These are phyloP conservation scores for Podocnemis expansa DNA, from an alignment of 2,113 vertebrate genomes.

Conservation along the genomic window DNA sequence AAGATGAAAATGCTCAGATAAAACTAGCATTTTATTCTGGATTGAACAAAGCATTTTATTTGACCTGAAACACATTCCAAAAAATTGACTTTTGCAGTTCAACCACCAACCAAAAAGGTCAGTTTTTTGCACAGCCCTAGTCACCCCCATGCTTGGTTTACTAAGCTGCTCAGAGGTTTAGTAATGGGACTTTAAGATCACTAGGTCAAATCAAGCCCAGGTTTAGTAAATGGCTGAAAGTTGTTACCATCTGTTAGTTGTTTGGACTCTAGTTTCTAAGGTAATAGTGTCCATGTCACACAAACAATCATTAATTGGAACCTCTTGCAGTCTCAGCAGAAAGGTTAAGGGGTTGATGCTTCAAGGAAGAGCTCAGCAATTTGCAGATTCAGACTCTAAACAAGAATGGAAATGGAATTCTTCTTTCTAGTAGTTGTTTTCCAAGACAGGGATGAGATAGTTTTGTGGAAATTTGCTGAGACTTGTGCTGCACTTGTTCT, in stretches of 20 bases:
- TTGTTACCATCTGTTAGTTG: background rate
- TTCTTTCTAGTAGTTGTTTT: background rate
- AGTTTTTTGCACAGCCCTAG: background rate
- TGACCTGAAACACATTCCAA: background rate
- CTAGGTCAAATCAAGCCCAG: background rate
- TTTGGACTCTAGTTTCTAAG: background rate
- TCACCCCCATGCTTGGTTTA: background rate
- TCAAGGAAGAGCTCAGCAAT: background rate
- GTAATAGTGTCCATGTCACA: background rate
- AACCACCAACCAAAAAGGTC: background rate
- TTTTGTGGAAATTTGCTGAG: background rate
- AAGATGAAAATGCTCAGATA: background rate
- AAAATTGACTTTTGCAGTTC: background rate
- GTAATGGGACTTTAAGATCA: background rate
- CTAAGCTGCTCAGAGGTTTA: background rate
- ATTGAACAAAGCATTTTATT: background rate
- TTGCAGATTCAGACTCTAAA: slow-evolving; percentile 13
- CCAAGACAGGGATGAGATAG: background rate
- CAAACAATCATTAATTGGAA: background rate
- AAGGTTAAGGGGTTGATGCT: background rate
- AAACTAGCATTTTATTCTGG: background rate
- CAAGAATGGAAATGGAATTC: background rate
- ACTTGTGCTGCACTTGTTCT: background rate
- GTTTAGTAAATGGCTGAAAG: background rate
- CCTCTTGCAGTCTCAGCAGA: background rate